A percentile compares a stretch with the other conserved stretches of the same genome.
These are phyloP conservation scores for Oriolus oriolus DNA, from an alignment of 2,113 vertebrate species.

Conservation along the genomic window DNA sequence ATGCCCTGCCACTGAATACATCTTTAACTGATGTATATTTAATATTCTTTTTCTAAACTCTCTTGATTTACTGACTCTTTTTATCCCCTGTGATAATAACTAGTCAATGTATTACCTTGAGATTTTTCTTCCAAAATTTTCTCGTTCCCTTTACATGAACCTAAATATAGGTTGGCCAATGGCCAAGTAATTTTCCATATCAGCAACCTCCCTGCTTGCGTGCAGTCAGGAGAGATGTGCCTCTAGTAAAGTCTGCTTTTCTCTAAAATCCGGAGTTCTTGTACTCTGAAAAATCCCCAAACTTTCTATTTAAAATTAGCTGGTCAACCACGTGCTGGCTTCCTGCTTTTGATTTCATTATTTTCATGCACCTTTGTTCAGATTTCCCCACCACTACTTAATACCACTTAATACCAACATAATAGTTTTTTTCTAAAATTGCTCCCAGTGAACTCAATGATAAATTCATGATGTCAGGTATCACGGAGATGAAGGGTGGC, in stretches of 20 bases:
- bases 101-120: constrained; percentile 31
- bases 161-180: constrained; percentile 36
- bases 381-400: not conserved
- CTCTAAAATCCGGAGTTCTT: not conserved
- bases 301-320: constrained; percentile 31
- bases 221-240: constrained; percentile 34
- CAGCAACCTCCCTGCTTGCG: constrained; percentile 34
- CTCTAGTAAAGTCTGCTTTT: constrained; percentile 13
- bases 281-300: constrained; percentile 10
- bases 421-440: not conserved
- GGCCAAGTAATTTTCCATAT: constrained; percentile 64
- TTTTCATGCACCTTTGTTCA: not conserved
- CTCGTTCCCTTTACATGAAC: not conserved
- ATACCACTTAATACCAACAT: not conserved
- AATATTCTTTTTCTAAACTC: not conserved
- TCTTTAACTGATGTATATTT: not conserved
- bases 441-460: not conserved
- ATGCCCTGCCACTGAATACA: not conserved
- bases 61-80: constrained; percentile 22
- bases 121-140: constrained; percentile 46
- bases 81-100: constrained; percentile 31
- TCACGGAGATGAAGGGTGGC: not conserved
- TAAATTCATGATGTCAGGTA: not conserved
- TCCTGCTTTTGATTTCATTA: constrained; percentile 1
- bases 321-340: not conserved